Percentiles rank a stretch among this genome's conserved stretches.
Evolutionary conservation across 1,140 invertebrate genomes (phyloP).

Genomic region (Saccostrea cuccullata): DNA sequence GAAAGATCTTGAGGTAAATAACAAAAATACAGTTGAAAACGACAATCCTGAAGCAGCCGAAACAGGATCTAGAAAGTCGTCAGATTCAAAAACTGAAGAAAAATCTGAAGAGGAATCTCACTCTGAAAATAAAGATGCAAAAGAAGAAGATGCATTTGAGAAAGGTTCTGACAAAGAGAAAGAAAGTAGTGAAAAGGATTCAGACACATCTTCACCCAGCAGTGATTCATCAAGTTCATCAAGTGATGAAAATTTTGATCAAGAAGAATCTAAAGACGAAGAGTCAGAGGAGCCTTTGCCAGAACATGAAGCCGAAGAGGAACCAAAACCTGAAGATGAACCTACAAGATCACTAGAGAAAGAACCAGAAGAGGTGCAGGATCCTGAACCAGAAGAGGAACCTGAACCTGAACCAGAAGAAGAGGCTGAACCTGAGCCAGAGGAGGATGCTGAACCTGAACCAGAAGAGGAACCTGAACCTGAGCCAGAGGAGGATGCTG

Average conservation of each 20-base stretch:
- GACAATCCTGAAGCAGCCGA: background rate
- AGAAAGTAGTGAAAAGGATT: background rate
- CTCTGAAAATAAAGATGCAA: background rate
- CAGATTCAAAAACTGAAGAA: background rate
- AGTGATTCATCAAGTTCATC: background rate
- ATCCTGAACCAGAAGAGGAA: background rate
- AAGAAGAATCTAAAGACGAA: background rate
- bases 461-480: background rate
- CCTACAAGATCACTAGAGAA: background rate
- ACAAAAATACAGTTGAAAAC: background rate
- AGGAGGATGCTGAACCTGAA: background rate
- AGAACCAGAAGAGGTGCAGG: background rate
- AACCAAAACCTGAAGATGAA: no score
- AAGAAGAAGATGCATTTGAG: background rate
- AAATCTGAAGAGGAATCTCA: background rate
- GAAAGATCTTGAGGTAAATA: background rate
- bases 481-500: conserved; percentile 13
- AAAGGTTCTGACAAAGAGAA: background rate
- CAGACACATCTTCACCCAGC: background rate
- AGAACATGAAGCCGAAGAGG: background rate
- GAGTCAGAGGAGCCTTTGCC: background rate
- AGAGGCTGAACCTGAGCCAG: background rate
- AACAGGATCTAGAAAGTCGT: background rate
- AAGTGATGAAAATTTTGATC: background rate
- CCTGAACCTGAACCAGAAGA: conserved; percentile 33